These are phyloP conservation scores for Carabus problematicus DNA, from an alignment of 2,888 invertebrate species.

Conservation along the genomic window DNA sequence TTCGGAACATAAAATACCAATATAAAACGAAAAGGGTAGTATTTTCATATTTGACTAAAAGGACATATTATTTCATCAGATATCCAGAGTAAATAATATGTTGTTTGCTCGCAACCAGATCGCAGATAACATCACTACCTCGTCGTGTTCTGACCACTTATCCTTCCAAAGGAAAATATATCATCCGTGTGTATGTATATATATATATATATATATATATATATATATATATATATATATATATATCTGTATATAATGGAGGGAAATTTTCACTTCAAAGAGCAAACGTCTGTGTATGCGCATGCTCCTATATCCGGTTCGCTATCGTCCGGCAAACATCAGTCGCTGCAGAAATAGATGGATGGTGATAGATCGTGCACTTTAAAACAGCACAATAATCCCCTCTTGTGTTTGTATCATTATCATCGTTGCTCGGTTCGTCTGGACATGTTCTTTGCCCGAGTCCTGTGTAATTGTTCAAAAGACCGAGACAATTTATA, in stretches of 20 bases:
- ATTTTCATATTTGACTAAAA: no score
- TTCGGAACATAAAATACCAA: no score
- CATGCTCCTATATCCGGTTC: background rate
- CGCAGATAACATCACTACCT: slow-evolving; percentile 3
- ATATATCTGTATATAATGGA: background rate
- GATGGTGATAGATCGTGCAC: slow-evolving; percentile 41
- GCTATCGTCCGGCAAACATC: no score
- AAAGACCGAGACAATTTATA: no score
- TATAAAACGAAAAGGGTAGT: no score
- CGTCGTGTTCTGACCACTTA: background rate
- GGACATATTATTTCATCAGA: background rate
- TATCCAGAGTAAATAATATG: slow-evolving; percentile 9
- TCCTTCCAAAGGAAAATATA: slow-evolving; percentile 1
- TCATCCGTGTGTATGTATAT: background rate
- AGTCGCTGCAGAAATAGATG: slow-evolving; percentile 21
- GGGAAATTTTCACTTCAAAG: slow-evolving; percentile 3
- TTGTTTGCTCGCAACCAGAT: slow-evolving; percentile 7
- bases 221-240: no score
- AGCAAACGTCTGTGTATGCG: background rate
- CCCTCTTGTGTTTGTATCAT: slow-evolving; percentile 26
- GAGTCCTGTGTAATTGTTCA: no score
- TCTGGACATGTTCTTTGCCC: slow-evolving; percentile 17
- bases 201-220: no score
- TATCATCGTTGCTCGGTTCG: slow-evolving; percentile 7
- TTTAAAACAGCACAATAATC: slow-evolving; percentile 41